A percentile compares a stretch with the other conserved stretches of the same genome.
phyloP scores from a whole-genome alignment of 2,113 vertebrate genomes.

The Rhinolophus sinicus region DNA sequence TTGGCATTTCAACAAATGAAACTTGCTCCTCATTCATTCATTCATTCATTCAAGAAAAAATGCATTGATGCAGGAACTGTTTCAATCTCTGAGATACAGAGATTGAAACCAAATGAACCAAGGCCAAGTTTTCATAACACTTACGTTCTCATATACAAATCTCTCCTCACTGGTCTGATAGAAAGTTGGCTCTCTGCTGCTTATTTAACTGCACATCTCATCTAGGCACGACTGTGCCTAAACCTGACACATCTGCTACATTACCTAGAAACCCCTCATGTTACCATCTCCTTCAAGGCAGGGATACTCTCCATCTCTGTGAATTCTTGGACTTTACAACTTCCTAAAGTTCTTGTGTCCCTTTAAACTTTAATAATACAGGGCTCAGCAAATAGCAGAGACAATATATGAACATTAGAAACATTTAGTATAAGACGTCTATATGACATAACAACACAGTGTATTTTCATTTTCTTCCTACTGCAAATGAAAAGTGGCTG shows the following conservation, averaged over 20 bases:
- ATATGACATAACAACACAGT: background rate
- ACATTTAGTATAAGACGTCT: background rate
- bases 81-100: background rate
- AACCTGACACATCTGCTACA: background rate
- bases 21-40: background rate
- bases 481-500: constrained; percentile 56
- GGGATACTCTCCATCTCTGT: background rate
- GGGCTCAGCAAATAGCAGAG: constrained; percentile 2
- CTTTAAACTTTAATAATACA: constrained; percentile 23
- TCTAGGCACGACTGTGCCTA: background rate
- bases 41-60: background rate
- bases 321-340: constrained; percentile 16
- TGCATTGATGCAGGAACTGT: background rate
- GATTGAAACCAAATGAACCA: background rate
- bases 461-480: constrained; percentile 44
- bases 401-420: background rate
- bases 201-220: background rate
- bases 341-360: background rate
- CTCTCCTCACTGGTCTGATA: background rate
- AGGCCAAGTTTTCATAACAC: background rate
- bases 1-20: background rate
- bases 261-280: background rate
- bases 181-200: background rate
- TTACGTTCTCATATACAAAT: background rate
- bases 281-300: background rate